These are phyloP conservation scores for Pyrocephalus nanus DNA, from an alignment of 2,797 vertebrate species.

Conservation along the genomic window DNA sequence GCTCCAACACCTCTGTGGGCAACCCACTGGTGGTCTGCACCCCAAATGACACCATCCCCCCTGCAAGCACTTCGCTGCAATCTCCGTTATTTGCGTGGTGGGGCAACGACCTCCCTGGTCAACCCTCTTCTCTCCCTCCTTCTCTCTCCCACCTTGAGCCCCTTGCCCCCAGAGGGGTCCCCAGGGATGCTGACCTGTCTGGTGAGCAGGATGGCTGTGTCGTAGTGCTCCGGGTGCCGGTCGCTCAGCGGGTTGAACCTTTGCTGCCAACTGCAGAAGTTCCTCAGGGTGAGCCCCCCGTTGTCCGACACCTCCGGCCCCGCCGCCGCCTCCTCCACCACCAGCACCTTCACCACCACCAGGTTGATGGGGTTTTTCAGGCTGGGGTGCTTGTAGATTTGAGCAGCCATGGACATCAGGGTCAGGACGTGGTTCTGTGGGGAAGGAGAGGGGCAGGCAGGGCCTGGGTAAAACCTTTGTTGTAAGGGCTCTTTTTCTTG, in stretches of 20 bases:
- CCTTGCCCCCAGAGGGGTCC: rapidly evolving
- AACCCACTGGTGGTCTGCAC: neutral
- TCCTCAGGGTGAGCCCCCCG: constrained; percentile 87
- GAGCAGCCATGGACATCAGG: constrained; percentile 88
- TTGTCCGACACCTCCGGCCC: constrained; percentile 90
- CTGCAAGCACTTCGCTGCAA: rapidly evolving
- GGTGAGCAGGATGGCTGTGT: constrained; percentile 94
- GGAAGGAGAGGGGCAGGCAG: neutral
- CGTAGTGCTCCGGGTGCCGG: constrained; percentile 91
- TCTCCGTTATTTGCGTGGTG: rapidly evolving
- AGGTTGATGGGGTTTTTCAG: constrained; percentile 90
- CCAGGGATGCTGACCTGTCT: constrained; percentile 82
- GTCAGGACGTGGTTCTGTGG: constrained; percentile 90
- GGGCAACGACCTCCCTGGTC: rapidly evolving
- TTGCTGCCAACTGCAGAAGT: constrained; percentile 96
- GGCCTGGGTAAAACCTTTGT: neutral
- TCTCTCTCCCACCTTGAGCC: neutral
- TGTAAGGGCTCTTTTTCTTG: rapidly evolving
- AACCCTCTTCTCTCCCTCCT: neutral
- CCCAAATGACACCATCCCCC: neutral
- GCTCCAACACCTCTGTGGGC: neutral
- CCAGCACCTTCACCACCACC: constrained; percentile 91
- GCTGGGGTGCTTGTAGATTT: constrained; percentile 93
- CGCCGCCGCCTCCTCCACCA: constrained; percentile 83
- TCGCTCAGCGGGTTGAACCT: constrained; percentile 88